Percentiles rank a stretch among this genome's conserved stretches.
phyloP scores from a whole-genome alignment of 2,888 invertebrate species.

The Sycophila texana region DNA sequence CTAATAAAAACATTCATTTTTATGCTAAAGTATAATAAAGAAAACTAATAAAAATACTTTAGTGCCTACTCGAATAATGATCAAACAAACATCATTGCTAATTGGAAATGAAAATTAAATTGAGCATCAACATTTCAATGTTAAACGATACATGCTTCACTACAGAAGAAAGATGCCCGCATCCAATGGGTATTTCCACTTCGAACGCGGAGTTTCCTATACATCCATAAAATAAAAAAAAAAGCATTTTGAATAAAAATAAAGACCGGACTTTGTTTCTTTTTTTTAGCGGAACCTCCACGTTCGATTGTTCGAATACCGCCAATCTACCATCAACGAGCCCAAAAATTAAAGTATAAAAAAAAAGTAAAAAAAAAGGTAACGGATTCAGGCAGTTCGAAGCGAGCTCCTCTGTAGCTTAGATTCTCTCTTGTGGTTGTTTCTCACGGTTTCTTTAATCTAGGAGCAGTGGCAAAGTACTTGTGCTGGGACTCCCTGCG shows the following conservation, averaged over 20 bases:
- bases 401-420: slow-evolving; percentile 21
- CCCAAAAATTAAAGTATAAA: background rate
- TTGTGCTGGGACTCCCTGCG: slow-evolving; percentile 80
- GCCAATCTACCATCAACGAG: background rate
- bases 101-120: no score
- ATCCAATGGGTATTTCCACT: background rate
- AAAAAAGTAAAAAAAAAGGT: background rate
- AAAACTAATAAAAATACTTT: no score
- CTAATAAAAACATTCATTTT: no score
- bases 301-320: background rate
- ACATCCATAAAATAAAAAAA: background rate
- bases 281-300: background rate
- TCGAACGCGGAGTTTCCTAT: background rate
- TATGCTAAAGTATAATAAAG: no score
- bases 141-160: slow-evolving; percentile 32
- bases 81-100: no score
- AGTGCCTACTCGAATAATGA: no score
- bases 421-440: slow-evolving; percentile 1
- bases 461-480: slow-evolving; percentile 89
- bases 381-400: background rate
- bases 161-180: slow-evolving; percentile 39
- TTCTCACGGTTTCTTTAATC: slow-evolving; percentile 89
- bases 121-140: background rate
- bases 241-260: background rate
- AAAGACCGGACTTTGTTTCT: background rate